These are phyloP conservation scores for Rhinolophus sinicus DNA, from an alignment of 2,113 vertebrate species.

Conservation along the genomic window DNA sequence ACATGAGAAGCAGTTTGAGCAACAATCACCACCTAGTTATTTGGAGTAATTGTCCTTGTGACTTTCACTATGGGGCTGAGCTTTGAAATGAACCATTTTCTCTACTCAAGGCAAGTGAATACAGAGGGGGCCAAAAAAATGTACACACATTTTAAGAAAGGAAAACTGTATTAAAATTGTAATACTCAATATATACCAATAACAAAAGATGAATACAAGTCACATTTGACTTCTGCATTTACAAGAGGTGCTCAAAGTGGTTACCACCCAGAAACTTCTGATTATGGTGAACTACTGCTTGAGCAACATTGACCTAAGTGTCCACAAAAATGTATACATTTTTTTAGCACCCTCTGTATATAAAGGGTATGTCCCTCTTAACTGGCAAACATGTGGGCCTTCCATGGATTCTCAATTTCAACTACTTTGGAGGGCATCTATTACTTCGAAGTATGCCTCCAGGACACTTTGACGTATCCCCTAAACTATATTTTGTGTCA, in stretches of 20 bases:
- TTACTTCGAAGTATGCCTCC: not conserved
- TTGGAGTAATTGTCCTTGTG: not conserved
- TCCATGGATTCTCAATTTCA: not conserved
- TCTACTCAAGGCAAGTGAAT: not conserved
- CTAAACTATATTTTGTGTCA: not conserved
- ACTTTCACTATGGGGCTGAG: not conserved
- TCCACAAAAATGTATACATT: too few species aligned
- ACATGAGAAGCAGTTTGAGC: not conserved
- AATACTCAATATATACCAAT: too few species aligned
- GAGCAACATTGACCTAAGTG: too few species aligned
- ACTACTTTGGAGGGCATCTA: not conserved
- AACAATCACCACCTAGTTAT: not conserved
- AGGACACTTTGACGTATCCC: not conserved
- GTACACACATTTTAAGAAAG: too few species aligned
- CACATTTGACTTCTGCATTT: too few species aligned
- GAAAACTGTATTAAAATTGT: too few species aligned
- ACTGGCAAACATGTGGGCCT: not conserved
- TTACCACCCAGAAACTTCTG: too few species aligned
- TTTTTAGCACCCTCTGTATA: not conserved
- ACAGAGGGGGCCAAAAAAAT: not conserved
- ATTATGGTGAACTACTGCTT: too few species aligned
- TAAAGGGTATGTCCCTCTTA: not conserved
- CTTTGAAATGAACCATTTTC: conserved; percentile 19
- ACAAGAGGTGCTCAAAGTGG: too few species aligned
- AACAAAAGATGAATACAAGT: too few species aligned